Conservation (phyloP, 1,140 invertebrate genomes). For the Psix sp. region DNA sequence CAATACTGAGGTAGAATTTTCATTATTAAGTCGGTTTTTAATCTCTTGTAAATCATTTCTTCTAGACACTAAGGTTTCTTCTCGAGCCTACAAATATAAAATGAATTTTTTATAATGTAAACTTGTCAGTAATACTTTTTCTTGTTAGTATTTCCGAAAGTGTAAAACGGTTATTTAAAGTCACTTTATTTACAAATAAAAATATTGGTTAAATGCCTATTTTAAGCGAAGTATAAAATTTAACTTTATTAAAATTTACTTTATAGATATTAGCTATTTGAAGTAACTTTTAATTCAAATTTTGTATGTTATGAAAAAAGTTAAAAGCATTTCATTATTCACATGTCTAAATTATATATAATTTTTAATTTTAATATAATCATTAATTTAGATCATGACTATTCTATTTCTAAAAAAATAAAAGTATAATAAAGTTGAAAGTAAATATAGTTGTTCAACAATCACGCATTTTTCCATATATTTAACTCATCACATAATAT, state of each 20-base stretch:
- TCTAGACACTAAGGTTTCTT: slow-evolving; percentile 81
- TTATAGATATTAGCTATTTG: neutral
- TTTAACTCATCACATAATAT: no score
- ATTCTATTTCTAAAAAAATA: no score
- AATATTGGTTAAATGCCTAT: slow-evolving; percentile 39
- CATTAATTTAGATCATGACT: no score
- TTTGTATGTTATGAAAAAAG: no score
- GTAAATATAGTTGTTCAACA: no score
- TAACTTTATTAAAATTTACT: slow-evolving; percentile 30
- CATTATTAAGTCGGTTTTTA: slow-evolving; percentile 72
- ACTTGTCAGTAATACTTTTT: neutral
- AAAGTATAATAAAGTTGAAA: no score
- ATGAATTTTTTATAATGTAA: neutral
- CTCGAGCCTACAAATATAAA: slow-evolving; percentile 79
- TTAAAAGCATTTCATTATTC: no score
- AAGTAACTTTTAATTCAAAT: neutral
- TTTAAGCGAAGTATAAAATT: slow-evolving; percentile 23
- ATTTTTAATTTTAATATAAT: no score
- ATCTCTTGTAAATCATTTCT: slow-evolving; percentile 79
- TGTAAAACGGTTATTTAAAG: slow-evolving; percentile 1
- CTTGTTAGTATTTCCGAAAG: neutral
- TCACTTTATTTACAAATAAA: slow-evolving; percentile 49
- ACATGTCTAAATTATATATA: no score
- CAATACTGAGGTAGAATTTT: no score
- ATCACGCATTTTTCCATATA: no score